Base-by-base conservation (phyloP, 1,140 invertebrate species). In the Lepidurus apus region DNA sequence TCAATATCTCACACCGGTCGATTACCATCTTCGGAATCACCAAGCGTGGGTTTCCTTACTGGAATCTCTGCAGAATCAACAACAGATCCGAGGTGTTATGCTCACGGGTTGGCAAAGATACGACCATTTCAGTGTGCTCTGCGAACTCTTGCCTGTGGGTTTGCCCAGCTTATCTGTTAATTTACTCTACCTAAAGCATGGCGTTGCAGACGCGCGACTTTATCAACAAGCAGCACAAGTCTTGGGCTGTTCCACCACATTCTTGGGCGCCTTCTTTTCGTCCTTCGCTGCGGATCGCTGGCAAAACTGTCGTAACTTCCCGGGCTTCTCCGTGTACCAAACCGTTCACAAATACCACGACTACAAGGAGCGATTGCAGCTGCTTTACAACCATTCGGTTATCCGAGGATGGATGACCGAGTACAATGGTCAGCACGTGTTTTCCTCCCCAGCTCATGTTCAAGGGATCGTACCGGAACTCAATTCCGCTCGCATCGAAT, bases 61-160 rank as follows among this genome's bases (percentile, higher is more conserved):
- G 6, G 74, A 47, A 24, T 65, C 53, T 4, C 53, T 65, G 9
- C 17, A 81, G 21, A 81, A 82, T 47, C 47, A 80, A 13, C 74
- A 81, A 43, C 84, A 83, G 76, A 84, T 88, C 47, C 82, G 83
- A 79, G 87, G 87, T 26, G 85, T 87, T 81, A 84, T 85, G 74
- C n/a, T 89, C 9, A 88, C 87, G 73, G 88, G 88, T n/a, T 89
- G 88, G 88, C 86, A 79, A 45, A 76, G 87, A 80, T 91, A 90
- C 83, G 91, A 92, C 81, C 91, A 92, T 83, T 91, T 91, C 85
- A 87, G 89, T 21, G 85, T 90, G 8, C 82, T 91, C 6, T 90
- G 89, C 85, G 91, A 92, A 82, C 83, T 91, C 9, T 82, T 92
- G 9, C 91, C 91, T 13, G 87, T 88, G 34, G 88, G 86, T 11